Percentiles rank a stretch among this genome's conserved stretches.
These are phyloP conservation scores for Andinoacara biseriatus DNA, from an alignment of 2,113 vertebrate genomes.

Conservation along the genomic window DNA sequence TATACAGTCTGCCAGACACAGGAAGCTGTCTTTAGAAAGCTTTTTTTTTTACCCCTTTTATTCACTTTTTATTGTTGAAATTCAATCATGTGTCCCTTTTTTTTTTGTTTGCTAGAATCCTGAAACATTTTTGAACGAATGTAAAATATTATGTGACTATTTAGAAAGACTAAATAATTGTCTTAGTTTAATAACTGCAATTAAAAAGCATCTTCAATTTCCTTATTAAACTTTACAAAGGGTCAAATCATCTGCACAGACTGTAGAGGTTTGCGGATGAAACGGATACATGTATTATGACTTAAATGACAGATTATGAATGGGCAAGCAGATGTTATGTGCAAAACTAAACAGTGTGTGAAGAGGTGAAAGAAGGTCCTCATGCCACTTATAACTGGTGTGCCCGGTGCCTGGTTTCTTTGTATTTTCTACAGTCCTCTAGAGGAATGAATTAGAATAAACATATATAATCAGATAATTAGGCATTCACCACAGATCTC, in stretches of 20 bases:
- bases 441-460: constrained; percentile 79
- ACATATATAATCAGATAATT: constrained; percentile 83
- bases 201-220: constrained; percentile 35
- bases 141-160: neutral
- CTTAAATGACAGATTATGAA: constrained; percentile 66
- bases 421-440: constrained; percentile 58
- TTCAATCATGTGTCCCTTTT: constrained; percentile 42
- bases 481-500: constrained; percentile 68
- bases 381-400: constrained; percentile 62
- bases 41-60: constrained; percentile 18
- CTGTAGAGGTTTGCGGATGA: constrained; percentile 39
- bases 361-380: constrained; percentile 61
- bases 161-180: neutral
- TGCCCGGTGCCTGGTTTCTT: constrained; percentile 60
- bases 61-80: constrained; percentile 52
- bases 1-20: constrained; percentile 48
- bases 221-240: neutral
- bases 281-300: constrained; percentile 63
- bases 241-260: constrained; percentile 26
- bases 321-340: constrained; percentile 51
- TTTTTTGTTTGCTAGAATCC: constrained; percentile 3
- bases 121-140: constrained; percentile 23
- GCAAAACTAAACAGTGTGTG: constrained; percentile 42
- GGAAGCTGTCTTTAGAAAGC: constrained; percentile 51
- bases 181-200: neutral